These are phyloP conservation scores for Tadarida brasiliensis DNA, from an alignment of 2,797 vertebrate species.

Conservation along the genomic window DNA sequence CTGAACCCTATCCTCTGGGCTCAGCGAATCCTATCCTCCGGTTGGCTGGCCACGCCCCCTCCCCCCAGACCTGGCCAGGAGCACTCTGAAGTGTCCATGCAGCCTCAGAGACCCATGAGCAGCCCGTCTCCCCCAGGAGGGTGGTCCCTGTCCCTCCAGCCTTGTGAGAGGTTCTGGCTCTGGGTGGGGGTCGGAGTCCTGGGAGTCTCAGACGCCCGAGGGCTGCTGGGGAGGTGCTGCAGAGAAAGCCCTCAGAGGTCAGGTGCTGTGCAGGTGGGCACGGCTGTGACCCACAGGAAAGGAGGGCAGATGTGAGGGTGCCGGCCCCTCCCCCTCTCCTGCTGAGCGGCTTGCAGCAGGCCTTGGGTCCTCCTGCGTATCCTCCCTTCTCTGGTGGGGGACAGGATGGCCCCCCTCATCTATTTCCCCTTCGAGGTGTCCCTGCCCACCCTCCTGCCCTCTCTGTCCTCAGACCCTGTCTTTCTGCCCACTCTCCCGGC, in stretches of 20 bases:
- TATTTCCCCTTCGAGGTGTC: neutral
- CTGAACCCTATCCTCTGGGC: too few species aligned
- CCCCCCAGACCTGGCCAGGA: neutral
- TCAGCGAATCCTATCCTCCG: neutral
- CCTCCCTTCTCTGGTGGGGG: neutral
- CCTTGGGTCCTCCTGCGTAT: neutral
- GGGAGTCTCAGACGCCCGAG: neutral
- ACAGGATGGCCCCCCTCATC: neutral
- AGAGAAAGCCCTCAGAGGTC: too few species aligned
- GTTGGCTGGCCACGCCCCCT: neutral
- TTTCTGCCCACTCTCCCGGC: too few species aligned
- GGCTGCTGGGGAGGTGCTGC: neutral
- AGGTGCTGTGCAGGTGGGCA: too few species aligned
- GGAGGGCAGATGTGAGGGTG: too few species aligned
- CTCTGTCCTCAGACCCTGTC: neutral
- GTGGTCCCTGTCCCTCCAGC: neutral
- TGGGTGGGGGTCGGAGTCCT: neutral
- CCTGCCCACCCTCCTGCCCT: neutral
- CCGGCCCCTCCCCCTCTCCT: neutral
- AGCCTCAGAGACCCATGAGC: neutral
- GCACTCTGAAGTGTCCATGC: neutral
- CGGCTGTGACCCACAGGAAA: neutral
- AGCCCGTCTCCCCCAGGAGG: too few species aligned
- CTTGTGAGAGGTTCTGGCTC: neutral
- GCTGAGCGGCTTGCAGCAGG: neutral